phyloP scores from a whole-genome alignment of 1,140 invertebrate species.

The Bombyx mandarina region DNA sequence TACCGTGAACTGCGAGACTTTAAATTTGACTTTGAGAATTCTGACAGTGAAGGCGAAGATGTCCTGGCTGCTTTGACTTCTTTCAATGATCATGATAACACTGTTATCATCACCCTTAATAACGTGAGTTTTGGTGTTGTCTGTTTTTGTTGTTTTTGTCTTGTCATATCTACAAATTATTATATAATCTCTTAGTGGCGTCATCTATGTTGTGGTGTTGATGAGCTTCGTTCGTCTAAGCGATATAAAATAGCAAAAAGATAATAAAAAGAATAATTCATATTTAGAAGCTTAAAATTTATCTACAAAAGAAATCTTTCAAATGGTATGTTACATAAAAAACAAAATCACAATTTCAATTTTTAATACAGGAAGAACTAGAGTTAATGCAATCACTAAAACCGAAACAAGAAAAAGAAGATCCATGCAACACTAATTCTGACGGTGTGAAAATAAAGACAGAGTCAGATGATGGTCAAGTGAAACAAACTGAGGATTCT shows the following conservation, averaged over 20 bases:
- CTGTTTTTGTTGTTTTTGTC: no score
- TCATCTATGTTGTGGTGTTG: no score
- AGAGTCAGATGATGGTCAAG: slow-evolving; percentile 42
- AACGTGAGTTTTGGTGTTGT: slow-evolving; percentile 17
- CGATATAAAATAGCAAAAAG: no score
- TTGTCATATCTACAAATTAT: no score
- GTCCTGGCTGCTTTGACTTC: slow-evolving; percentile 40
- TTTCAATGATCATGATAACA: slow-evolving; percentile 32
- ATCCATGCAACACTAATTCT: slow-evolving; percentile 18
- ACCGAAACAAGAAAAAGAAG: slow-evolving; percentile 57
- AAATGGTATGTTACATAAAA: no score
- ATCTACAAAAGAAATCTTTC: no score
- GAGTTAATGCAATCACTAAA: slow-evolving; percentile 45
- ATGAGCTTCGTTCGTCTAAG: no score
- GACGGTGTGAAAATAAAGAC: slow-evolving; percentile 39
- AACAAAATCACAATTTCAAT: no score
- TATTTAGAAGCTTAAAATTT: no score
- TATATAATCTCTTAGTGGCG: no score
- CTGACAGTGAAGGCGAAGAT: slow-evolving; percentile 58
- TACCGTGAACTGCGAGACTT: slow-evolving; percentile 41
- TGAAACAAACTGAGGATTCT: slow-evolving; percentile 57
- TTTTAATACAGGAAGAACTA: slow-evolving; percentile 40
- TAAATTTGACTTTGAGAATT: slow-evolving; percentile 40
- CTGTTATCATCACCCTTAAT: slow-evolving; percentile 42
- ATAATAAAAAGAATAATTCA: no score